These are phyloP conservation scores for Thumatha senex DNA, from an alignment of 2,888 invertebrate genomes.

Conservation along the genomic window DNA sequence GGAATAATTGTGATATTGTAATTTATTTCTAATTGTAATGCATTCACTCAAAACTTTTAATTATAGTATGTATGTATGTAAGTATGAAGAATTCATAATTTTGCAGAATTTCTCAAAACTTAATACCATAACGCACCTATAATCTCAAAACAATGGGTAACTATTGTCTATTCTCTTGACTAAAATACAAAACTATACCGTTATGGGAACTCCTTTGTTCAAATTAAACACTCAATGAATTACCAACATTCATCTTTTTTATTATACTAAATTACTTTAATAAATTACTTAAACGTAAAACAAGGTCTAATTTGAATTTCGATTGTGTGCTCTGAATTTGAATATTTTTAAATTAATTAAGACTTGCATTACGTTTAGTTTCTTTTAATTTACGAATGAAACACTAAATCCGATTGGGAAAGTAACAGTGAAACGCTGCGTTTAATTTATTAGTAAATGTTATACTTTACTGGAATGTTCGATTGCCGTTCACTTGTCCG, in stretches of 20 bases:
- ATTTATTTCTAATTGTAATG: no score
- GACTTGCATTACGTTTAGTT: neutral
- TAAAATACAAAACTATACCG: neutral
- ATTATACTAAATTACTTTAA: neutral
- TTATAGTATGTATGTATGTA: no score
- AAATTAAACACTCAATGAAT: neutral
- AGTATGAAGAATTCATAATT: no score
- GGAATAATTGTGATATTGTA: no score
- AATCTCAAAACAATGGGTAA: neutral
- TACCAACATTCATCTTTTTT: neutral
- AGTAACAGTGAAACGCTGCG: neutral
- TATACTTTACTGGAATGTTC: slow-evolving; percentile 28
- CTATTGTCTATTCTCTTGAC: neutral
- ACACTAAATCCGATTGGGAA: neutral
- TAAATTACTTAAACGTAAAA: neutral
- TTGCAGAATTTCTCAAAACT: neutral
- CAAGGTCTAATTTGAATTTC: neutral
- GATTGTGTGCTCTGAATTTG: neutral
- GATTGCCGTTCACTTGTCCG: slow-evolving; percentile 4
- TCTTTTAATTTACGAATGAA: neutral
- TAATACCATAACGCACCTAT: neutral
- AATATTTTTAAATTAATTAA: neutral
- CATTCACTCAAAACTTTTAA: no score
- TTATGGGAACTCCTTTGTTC: neutral
- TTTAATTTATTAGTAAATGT: slow-evolving; percentile 7